These are phyloP conservation scores for Drosophila pseudotakahashii DNA, from an alignment of 2,888 invertebrate genomes.

Conservation along the genomic window DNA sequence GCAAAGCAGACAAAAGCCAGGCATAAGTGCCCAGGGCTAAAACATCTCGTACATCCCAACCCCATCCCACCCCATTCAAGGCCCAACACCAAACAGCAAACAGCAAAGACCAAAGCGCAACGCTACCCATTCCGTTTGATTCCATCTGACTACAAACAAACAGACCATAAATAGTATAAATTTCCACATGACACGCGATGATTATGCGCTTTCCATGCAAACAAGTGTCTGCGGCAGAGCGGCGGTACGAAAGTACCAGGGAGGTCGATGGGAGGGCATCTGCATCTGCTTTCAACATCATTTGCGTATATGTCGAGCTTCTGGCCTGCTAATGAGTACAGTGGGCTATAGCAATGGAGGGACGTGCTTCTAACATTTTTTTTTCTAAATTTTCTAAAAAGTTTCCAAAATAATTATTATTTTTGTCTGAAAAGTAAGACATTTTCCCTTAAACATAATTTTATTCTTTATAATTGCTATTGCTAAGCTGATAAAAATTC, in stretches of 20 bases:
- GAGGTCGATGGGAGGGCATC: slow-evolving; percentile 35
- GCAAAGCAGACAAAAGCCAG: slow-evolving; percentile 36
- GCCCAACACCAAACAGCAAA: slow-evolving; percentile 5
- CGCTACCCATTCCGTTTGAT: slow-evolving; percentile 31
- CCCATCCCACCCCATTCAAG: slow-evolving; percentile 12
- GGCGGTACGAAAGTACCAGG: not conserved
- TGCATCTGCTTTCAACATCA: slow-evolving; percentile 67
- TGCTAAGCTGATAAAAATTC: no score
- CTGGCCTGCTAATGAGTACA: slow-evolving; percentile 50
- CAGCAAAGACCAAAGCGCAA: not conserved
- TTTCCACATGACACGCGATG: slow-evolving; percentile 81
- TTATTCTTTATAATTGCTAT: no score
- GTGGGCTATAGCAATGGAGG: not conserved
- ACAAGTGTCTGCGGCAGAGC: slow-evolving; percentile 40
- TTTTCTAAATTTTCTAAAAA: no score
- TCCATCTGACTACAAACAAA: slow-evolving; percentile 59
- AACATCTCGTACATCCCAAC: slow-evolving; percentile 19
- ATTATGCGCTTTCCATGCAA: slow-evolving; percentile 77
- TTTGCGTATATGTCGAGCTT: slow-evolving; percentile 69
- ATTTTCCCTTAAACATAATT: no score
- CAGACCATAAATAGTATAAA: slow-evolving; percentile 78
- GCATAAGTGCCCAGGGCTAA: slow-evolving; percentile 61
- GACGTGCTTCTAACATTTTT: no score
- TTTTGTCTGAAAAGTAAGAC: no score
- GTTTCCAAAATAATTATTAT: no score